These are phyloP conservation scores for Sebastes reedi DNA, from an alignment of 2,797 vertebrate genomes.

Conservation along the genomic window DNA sequence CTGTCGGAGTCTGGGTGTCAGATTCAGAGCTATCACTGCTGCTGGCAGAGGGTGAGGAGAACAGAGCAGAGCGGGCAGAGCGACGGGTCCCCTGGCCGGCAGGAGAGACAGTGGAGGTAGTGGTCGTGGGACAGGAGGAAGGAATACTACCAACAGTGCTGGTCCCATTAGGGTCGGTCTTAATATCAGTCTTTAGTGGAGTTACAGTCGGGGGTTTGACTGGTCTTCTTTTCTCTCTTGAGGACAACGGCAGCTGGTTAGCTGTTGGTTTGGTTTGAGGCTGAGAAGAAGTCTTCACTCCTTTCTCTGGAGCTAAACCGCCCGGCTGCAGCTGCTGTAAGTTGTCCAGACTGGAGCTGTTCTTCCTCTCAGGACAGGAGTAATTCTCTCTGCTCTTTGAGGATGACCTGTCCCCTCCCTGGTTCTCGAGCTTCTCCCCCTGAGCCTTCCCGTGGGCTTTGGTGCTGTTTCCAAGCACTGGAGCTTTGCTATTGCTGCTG, in stretches of 20 bases:
- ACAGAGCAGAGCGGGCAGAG: constrained; percentile 67
- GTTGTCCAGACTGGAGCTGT: constrained; percentile 76
- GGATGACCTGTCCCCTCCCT: constrained; percentile 80
- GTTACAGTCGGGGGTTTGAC: constrained; percentile 85
- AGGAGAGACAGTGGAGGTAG: constrained; percentile 70
- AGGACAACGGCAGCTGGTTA: constrained; percentile 75
- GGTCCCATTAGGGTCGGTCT: constrained; percentile 87
- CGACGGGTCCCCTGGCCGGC: constrained; percentile 66
- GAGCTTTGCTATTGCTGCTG: constrained; percentile 76
- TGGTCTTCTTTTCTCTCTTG: constrained; percentile 85
- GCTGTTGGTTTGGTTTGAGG: constrained; percentile 78
- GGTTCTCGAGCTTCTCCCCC: constrained; percentile 74
- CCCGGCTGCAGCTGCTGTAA: constrained; percentile 69
- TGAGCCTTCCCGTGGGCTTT: constrained; percentile 74
- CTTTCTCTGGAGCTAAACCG: constrained; percentile 71
- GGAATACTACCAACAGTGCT: constrained; percentile 65
- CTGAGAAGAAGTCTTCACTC: constrained; percentile 64
- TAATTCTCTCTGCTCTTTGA: constrained; percentile 81
- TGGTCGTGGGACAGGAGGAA: constrained; percentile 70
- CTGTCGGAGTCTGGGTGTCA: constrained; percentile 75
- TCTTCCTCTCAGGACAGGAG: constrained; percentile 74
- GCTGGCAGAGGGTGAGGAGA: constrained; percentile 81
- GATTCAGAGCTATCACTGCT: constrained; percentile 85
- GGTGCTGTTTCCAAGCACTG: constrained; percentile 71
- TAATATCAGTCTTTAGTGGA: constrained; percentile 70